Evolutionary conservation across 2,113 vertebrate species (phyloP).

Genomic region (Hassar affinis): DNA sequence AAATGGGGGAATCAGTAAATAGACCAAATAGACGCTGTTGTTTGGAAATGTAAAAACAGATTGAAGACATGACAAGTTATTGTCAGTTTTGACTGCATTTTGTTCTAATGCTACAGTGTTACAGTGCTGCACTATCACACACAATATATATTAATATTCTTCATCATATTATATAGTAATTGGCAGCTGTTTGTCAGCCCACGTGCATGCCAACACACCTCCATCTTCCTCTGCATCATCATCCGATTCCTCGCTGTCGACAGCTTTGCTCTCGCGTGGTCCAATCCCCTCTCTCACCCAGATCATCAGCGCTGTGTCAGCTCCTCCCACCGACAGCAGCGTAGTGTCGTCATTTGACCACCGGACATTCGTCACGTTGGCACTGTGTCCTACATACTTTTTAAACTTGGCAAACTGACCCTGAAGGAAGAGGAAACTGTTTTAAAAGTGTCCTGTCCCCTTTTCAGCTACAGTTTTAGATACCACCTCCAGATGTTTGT

Average conservation of each 20-base stretch:
- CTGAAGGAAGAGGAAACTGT: conserved; percentile 62
- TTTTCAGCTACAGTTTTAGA: background rate
- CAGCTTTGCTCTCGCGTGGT: conserved; percentile 86
- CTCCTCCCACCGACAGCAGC: conserved; percentile 91
- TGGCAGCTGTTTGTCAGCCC: background rate
- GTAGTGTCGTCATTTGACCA: conserved; percentile 90
- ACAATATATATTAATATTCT: background rate
- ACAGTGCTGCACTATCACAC: background rate
- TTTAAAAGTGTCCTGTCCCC: background rate
- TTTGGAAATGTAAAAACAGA: no score
- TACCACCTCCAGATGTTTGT: background rate
- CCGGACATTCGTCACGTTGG: conserved; percentile 89
- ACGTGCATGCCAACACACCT: conserved; percentile 68
- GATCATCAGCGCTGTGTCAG: conserved; percentile 93
- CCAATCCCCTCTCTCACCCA: conserved; percentile 87
- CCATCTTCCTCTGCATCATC: conserved; percentile 92
- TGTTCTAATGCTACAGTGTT: background rate
- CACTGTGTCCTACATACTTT: conserved; percentile 93
- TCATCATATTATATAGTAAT: background rate
- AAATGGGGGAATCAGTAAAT: no score
- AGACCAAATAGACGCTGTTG: no score
- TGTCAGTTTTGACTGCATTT: no score
- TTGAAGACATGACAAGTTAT: no score
- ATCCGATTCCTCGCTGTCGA: conserved; percentile 95
- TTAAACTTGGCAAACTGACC: conserved; percentile 89